Conservation (phyloP, 2,797 vertebrate species). For the Etheostoma perlongum region DNA sequence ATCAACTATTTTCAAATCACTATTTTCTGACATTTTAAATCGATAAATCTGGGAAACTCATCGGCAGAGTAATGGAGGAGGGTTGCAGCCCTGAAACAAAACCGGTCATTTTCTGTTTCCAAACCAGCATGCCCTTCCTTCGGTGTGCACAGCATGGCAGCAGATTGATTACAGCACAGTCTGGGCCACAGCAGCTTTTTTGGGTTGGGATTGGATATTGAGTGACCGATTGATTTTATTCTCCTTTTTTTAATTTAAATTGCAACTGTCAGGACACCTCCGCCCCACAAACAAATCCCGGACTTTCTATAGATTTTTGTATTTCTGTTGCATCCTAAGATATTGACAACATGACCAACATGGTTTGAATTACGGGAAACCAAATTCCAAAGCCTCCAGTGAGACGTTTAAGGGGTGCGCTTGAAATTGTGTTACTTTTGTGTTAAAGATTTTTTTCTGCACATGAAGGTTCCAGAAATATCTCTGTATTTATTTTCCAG, state of each 20-base stretch:
- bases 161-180: constrained; percentile 12
- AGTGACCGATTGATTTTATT: neutral
- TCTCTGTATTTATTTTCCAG: no score
- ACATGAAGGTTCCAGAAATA: no score
- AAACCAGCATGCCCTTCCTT: neutral
- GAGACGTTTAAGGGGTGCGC: no score
- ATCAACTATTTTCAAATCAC: neutral
- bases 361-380: no score
- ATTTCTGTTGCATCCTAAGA: neutral
- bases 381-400: no score
- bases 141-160: neutral
- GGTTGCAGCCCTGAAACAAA: neutral
- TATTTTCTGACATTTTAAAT: neutral
- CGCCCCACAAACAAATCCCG: neutral
- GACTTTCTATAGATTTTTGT: neutral
- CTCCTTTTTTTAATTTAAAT: neutral
- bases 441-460: no score
- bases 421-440: no score
- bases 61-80: neutral
- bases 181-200: constrained; percentile 2
- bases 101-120: neutral
- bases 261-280: no score
- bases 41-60: neutral
- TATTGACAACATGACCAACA: neutral
- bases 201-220: constrained; percentile 35